These are phyloP conservation scores for Mixornis gularis DNA, from an alignment of 2,113 vertebrate genomes.

Conservation along the genomic window DNA sequence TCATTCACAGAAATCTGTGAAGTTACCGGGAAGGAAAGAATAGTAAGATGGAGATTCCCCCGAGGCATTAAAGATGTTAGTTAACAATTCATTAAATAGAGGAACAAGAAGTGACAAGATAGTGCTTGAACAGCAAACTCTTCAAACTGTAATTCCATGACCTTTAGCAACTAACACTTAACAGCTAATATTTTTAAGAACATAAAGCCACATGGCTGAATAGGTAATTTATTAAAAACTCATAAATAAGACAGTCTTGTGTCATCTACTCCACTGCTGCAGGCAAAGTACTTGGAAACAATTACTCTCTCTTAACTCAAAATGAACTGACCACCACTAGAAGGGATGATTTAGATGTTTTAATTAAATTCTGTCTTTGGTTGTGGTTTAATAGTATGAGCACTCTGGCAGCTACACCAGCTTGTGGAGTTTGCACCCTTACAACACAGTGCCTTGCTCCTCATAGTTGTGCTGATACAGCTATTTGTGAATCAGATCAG, in stretches of 20 bases:
- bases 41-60: neutral
- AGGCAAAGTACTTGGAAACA: neutral
- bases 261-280: neutral
- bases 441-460: neutral
- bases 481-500: neutral
- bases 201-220: neutral
- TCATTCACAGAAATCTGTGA: neutral
- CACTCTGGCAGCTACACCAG: neutral
- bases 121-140: neutral
- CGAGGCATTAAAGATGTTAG: neutral
- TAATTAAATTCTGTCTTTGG: slow-evolving; percentile 33
- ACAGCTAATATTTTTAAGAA: neutral
- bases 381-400: neutral
- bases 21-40: slow-evolving; percentile 3
- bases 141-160: neutral
- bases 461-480: neutral
- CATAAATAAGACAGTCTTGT: neutral
- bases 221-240: neutral
- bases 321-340: slow-evolving; percentile 12
- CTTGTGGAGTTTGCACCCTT: neutral
- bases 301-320: neutral
- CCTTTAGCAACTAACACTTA: slow-evolving; percentile 26
- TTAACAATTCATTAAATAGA: neutral
- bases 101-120: slow-evolving; percentile 11
- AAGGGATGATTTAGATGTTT: neutral